A percentile compares a stretch with the other conserved stretches of the same genome.
These are phyloP conservation scores for Hippocampus kuda DNA, from an alignment of 2,797 vertebrate species.

Conservation along the genomic window DNA sequence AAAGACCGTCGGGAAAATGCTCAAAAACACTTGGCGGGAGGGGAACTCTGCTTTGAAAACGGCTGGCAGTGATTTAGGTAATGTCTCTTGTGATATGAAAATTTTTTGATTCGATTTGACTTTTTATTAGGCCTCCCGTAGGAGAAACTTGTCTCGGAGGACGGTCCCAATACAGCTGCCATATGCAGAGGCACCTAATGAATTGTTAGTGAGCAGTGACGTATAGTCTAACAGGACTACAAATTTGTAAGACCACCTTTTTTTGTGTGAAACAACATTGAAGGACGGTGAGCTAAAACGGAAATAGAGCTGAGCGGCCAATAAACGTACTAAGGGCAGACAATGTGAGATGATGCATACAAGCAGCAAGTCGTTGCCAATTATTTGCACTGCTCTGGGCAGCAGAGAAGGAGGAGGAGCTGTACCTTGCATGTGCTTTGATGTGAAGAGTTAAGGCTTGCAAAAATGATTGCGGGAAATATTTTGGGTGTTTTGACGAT, in stretches of 20 bases:
- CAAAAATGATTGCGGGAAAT: slow-evolving; percentile 41
- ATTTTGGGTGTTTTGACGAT: slow-evolving; percentile 19
- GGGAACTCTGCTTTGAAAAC: not conserved
- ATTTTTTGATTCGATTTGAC: too few species aligned
- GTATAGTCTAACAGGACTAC: not conserved
- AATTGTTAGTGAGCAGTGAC: not conserved
- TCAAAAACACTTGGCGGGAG: not conserved
- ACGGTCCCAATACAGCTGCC: too few species aligned
- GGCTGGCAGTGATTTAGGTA: too few species aligned
- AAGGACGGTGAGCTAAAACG: not conserved
- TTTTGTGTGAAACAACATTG: not conserved
- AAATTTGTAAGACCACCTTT: not conserved
- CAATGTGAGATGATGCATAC: slow-evolving; percentile 13
- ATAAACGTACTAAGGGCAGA: slow-evolving; percentile 14
- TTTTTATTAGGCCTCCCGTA: too few species aligned
- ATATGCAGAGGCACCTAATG: not conserved
- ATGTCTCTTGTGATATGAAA: too few species aligned
- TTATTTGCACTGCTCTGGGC: slow-evolving; percentile 27
- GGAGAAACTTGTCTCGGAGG: too few species aligned
- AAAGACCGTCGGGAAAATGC: too few species aligned
- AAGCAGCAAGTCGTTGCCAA: slow-evolving; percentile 16
- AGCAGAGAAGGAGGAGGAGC: slow-evolving; percentile 23
- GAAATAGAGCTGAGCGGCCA: not conserved
- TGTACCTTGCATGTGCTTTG: slow-evolving; percentile 35
- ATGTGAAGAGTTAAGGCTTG: slow-evolving; percentile 39